A percentile compares a stretch with the other conserved stretches of the same genome.
Conservation (phyloP, 1,140 invertebrate species). For the Oryctes rhinoceros region DNA sequence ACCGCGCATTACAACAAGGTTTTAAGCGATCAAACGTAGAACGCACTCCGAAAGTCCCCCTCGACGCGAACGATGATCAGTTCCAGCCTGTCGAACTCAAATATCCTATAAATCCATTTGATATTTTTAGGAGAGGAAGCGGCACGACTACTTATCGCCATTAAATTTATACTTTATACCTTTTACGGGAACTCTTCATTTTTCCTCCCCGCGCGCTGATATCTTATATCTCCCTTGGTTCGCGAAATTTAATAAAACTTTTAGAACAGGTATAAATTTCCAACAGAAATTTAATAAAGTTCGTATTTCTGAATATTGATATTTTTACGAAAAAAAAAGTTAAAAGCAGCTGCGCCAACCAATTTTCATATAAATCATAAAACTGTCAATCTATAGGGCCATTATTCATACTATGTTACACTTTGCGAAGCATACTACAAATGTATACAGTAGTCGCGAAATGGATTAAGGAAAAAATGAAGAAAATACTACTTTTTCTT, state of each 20-base stretch:
- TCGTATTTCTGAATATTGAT: constrained; percentile 43
- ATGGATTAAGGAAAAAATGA: too few relatives aligned
- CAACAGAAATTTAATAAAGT: constrained; percentile 42
- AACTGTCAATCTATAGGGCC: constrained; percentile 10
- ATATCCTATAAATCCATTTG: constrained; percentile 53
- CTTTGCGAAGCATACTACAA: background rate
- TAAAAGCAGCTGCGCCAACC: background rate
- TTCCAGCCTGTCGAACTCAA: constrained; percentile 50
- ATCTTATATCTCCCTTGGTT: constrained; percentile 35
- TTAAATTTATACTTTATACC: constrained; percentile 50
- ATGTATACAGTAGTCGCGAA: too few relatives aligned
- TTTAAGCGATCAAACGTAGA: constrained; percentile 49
- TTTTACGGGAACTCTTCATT: constrained; percentile 10
- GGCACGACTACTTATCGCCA: constrained; percentile 53
- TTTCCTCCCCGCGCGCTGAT: constrained; percentile 23
- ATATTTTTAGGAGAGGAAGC: constrained; percentile 51
- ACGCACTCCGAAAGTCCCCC: constrained; percentile 47
- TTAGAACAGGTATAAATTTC: constrained; percentile 42
- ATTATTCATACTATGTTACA: constrained; percentile 21
- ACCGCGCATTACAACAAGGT: constrained; percentile 48
- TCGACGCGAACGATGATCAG: constrained; percentile 48
- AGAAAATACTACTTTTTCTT: too few relatives aligned
- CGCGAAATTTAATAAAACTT: constrained; percentile 43
- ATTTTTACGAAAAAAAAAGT: constrained; percentile 32
- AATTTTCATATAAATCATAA: constrained; percentile 36